phyloP scores from a whole-genome alignment of 2,888 invertebrate genomes.

The Chirona hameri region DNA sequence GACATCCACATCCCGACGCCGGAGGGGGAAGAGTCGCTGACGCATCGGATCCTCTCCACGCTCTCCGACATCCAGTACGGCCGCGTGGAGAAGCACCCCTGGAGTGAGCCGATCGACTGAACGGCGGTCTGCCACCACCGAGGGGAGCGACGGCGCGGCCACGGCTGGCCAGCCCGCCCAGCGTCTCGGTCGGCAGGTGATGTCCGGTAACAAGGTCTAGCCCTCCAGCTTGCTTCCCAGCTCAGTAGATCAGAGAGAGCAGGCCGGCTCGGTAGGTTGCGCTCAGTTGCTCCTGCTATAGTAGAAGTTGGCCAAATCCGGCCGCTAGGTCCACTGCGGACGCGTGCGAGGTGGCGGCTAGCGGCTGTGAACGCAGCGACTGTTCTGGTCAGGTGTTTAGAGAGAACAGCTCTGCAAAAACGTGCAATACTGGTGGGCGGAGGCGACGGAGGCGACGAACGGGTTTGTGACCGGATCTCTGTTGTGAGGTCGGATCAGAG shows the following conservation, averaged over 20 bases:
- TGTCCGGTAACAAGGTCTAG: too few relatives aligned
- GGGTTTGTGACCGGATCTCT: not conserved
- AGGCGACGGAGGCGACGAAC: not conserved
- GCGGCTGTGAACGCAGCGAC: not conserved
- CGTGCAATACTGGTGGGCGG: not conserved
- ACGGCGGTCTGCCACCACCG: not conserved
- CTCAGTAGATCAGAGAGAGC: too few relatives aligned
- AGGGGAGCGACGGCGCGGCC: not conserved
- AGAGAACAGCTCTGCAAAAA: not conserved
- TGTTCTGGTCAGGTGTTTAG: not conserved
- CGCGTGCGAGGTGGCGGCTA: not conserved
- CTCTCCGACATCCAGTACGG: constrained; percentile 89
- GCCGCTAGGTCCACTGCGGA: too few relatives aligned
- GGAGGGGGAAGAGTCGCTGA: constrained; percentile 66
- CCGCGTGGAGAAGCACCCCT: constrained; percentile 68
- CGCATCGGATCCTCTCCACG: constrained; percentile 66
- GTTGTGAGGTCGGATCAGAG: not conserved
- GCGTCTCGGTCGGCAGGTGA: too few relatives aligned
- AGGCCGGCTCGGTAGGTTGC: too few relatives aligned
- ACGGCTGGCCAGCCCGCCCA: not conserved
- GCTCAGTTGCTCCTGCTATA: too few relatives aligned
- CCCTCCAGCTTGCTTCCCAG: too few relatives aligned
- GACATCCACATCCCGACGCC: constrained; percentile 68
- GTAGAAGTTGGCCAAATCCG: too few relatives aligned
- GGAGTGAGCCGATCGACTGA: constrained; percentile 62